Conservation (phyloP, 2,888 invertebrate genomes). For the Oligia fasciuncula region DNA sequence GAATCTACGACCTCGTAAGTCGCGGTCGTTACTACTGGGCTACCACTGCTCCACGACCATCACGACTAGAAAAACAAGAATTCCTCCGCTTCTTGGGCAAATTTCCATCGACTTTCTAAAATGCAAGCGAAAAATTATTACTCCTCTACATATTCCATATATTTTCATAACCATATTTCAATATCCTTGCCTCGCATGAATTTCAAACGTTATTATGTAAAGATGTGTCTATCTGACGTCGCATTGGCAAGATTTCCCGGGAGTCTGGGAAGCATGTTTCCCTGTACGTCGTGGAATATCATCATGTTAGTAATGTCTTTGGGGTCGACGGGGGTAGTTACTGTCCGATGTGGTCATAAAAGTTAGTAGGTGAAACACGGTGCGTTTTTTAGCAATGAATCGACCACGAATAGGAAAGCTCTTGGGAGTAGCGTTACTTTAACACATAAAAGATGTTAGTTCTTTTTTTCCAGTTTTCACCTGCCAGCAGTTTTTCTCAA, state of each 20-base stretch:
- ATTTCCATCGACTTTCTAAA: conserved; percentile 22
- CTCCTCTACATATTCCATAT: conserved; percentile 21
- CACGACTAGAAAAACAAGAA: not conserved
- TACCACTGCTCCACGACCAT: not conserved
- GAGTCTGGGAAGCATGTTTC: conserved; percentile 49
- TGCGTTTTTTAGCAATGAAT: not conserved
- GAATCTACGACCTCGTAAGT: too few species aligned
- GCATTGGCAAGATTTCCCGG: conserved; percentile 57
- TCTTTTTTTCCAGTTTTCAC: not conserved
- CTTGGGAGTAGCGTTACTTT: not conserved
- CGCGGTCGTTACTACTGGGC: not conserved
- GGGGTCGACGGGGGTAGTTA: conserved; percentile 5
- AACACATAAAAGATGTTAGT: not conserved
- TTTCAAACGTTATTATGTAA: conserved; percentile 54
- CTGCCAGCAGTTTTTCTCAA: not conserved
- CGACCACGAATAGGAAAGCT: not conserved
- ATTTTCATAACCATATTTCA: conserved; percentile 48
- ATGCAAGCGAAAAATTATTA: conserved; percentile 30
- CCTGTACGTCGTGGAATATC: conserved; percentile 22
- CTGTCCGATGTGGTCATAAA: conserved; percentile 1
- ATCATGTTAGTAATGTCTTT: conserved; percentile 28
- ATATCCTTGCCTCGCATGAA: conserved; percentile 46
- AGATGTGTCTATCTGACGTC: conserved; percentile 36
- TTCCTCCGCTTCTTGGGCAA: not conserved
- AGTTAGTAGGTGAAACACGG: not conserved